Percentiles rank a stretch among this genome's conserved stretches.
These are phyloP conservation scores for Cyclophora albipunctata DNA, from an alignment of 2,888 invertebrate genomes.

Conservation along the genomic window DNA sequence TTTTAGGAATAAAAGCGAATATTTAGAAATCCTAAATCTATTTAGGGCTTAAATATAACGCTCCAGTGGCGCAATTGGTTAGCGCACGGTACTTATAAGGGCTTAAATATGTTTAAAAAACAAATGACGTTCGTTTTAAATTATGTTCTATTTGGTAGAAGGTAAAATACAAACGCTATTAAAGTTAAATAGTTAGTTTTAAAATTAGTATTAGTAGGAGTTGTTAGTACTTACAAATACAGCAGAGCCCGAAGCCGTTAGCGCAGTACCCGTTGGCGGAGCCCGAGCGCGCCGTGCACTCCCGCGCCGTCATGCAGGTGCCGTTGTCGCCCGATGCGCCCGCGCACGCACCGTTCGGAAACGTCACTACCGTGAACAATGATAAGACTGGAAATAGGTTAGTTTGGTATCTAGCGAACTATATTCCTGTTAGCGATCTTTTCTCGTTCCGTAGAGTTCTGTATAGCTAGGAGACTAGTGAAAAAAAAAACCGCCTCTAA, in stretches of 20 bases:
- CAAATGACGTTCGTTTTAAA: too few relatives aligned
- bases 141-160: too few relatives aligned
- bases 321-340: conserved; percentile 87
- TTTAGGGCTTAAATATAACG: conserved; percentile 36
- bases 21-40: too few relatives aligned
- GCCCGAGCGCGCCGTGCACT: conserved; percentile 83
- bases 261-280: conserved; percentile 87
- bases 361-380: conserved; percentile 86
- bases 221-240: conserved; percentile 77
- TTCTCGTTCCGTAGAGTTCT: too few relatives aligned
- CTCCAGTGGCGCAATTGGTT: conserved; percentile 99
- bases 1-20: too few relatives aligned
- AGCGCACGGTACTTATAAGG: conserved; percentile 99
- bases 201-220: too few relatives aligned
- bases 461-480: too few relatives aligned
- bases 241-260: conserved; percentile 84
- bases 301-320: conserved; percentile 83
- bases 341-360: conserved; percentile 84
- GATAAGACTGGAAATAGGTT: conserved; percentile 78
- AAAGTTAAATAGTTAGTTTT: too few relatives aligned
- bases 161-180: too few relatives aligned
- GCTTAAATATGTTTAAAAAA: too few relatives aligned
- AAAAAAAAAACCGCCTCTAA: too few relatives aligned
- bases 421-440: too few relatives aligned
- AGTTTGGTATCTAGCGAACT: neutral